These are phyloP conservation scores for Pantala flavescens DNA, from an alignment of 1,140 invertebrate genomes.

Conservation along the genomic window DNA sequence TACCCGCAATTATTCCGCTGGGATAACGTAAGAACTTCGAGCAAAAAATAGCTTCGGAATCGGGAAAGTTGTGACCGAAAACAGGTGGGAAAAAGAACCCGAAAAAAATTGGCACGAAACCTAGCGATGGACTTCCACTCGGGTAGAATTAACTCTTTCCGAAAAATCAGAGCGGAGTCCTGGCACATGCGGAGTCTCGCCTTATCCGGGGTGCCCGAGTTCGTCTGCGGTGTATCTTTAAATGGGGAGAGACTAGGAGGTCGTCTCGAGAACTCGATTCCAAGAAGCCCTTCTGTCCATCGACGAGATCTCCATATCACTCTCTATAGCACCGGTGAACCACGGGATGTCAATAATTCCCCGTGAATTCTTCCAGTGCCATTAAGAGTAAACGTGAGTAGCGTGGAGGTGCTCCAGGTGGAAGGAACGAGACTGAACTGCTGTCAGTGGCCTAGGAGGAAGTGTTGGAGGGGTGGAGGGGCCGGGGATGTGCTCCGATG, in stretches of 20 bases:
- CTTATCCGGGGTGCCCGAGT: no score
- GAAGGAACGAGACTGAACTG: not conserved
- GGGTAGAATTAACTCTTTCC: no score
- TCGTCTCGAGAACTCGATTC: not conserved
- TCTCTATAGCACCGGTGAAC: conserved; percentile 29
- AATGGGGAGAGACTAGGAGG: not conserved
- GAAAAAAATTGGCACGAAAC: no score
- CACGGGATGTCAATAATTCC: conserved; percentile 26
- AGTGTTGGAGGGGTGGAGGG: not conserved
- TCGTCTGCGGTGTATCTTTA: no score
- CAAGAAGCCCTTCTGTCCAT: not conserved
- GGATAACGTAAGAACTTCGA: no score
- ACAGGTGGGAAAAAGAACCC: no score
- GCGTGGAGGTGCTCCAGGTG: not conserved
- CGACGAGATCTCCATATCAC: not conserved
- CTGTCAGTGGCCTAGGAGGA: not conserved
- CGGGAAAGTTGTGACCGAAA: no score
- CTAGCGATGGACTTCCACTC: no score
- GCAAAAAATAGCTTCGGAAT: no score
- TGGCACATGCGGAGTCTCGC: no score
- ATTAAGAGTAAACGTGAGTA: conserved; percentile 25
- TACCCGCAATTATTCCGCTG: no score
- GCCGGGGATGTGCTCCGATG: conserved; percentile 26
- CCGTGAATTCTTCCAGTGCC: conserved; percentile 34
- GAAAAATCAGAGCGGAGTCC: no score